phyloP scores from a whole-genome alignment of 2,797 vertebrate genomes.

The Melanotaenia trifasciata region DNA sequence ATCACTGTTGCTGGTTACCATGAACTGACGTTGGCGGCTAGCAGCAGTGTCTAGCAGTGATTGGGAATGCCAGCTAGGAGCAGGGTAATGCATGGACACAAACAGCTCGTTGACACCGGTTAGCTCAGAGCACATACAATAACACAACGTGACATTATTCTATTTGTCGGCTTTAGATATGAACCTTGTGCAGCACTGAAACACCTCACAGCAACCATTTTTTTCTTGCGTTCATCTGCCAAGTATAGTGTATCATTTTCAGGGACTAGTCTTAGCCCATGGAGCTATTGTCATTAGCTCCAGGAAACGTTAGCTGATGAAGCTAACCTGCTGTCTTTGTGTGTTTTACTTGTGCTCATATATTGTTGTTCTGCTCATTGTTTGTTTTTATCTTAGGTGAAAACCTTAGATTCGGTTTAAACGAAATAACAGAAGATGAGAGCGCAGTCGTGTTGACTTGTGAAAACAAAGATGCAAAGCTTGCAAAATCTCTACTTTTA shows the following conservation, averaged over 20 bases:
- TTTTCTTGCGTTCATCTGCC: conserved; percentile 24
- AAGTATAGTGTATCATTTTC: conserved; percentile 34
- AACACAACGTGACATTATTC: conserved; percentile 6
- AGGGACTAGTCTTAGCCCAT: conserved; percentile 69
- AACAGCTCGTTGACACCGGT: conserved; percentile 62
- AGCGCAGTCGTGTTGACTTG: conserved; percentile 10
- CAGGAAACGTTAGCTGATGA: conserved; percentile 65
- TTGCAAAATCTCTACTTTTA: conserved; percentile 17
- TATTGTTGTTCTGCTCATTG: conserved; percentile 21
- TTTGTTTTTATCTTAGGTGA: conserved; percentile 9
- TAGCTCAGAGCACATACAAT: conserved; percentile 33
- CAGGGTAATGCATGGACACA: conserved; percentile 66
- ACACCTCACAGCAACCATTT: background rate
- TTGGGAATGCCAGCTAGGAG: conserved; percentile 66
- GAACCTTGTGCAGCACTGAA: background rate
- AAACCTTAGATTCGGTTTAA: conserved; percentile 5
- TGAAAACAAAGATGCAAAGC: conserved; percentile 26
- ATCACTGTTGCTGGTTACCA: conserved; percentile 65
- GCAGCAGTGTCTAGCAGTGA: conserved; percentile 74
- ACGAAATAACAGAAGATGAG: background rate
- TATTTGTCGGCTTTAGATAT: background rate
- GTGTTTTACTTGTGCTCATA: conserved; percentile 63
- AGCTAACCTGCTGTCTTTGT: conserved; percentile 79
- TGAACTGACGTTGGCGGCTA: conserved; percentile 71
- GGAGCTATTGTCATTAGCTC: conserved; percentile 80